Conservation (phyloP, 2,113 vertebrate species). For the Nothobranchius furzeri region DNA sequence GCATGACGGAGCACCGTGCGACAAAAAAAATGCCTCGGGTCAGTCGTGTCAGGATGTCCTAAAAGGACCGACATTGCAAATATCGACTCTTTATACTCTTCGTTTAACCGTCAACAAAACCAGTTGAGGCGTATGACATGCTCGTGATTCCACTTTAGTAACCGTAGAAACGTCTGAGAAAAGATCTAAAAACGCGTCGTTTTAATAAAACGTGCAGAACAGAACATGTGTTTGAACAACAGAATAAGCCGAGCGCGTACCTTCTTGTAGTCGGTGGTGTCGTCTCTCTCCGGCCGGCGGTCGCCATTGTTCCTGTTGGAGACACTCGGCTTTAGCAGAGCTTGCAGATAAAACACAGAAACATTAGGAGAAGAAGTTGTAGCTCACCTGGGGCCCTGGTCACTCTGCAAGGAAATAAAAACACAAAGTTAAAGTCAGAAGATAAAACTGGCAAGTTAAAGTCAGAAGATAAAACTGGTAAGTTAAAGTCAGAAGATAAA, state of each 20-base stretch:
- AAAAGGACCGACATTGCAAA: no score
- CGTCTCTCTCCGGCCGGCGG: slow-evolving; percentile 81
- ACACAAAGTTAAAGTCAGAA: slow-evolving; percentile 8
- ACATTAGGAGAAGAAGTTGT: slow-evolving; percentile 23
- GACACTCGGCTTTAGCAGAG: neutral
- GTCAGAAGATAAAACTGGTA: neutral
- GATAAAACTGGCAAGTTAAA: slow-evolving; percentile 6
- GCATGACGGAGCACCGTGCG: no score
- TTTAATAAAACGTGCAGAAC: no score
- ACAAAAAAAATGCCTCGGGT: no score
- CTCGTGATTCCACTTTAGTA: no score
- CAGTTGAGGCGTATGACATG: no score
- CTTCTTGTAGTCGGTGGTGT: slow-evolving; percentile 96
- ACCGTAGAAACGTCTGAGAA: no score
- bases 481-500: slow-evolving; percentile 5
- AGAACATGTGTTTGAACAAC: no score
- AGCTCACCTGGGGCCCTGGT: slow-evolving; percentile 89
- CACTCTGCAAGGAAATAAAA: slow-evolving; percentile 79
- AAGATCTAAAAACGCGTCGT: no score
- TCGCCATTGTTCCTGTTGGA: slow-evolving; percentile 81
- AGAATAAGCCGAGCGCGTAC: slow-evolving; percentile 53
- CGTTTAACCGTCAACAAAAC: no score
- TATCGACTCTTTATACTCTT: no score
- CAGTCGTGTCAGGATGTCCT: no score
- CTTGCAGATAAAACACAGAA: neutral